Evolutionary conservation across 1,140 invertebrate genomes (phyloP).

Genomic region (Drosophila insularis): DNA sequence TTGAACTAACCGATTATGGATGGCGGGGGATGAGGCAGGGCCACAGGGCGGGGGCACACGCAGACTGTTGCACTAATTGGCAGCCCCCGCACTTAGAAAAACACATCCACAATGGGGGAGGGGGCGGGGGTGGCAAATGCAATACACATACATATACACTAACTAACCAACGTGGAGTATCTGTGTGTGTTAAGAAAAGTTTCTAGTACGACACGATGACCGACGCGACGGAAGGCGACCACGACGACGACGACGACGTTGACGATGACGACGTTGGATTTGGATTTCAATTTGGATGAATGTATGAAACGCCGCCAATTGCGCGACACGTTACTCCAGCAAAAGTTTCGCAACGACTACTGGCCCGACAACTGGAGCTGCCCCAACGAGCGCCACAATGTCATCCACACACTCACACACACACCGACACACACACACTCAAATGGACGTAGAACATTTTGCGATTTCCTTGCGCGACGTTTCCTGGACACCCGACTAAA

Average conservation of each 20-base stretch:
- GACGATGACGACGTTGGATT: constrained; percentile 42
- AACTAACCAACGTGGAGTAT: not conserved
- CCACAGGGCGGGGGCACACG: constrained; percentile 10
- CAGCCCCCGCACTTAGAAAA: constrained; percentile 27
- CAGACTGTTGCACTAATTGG: constrained; percentile 60
- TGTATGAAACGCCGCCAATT: constrained; percentile 54
- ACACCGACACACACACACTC: constrained; percentile 15
- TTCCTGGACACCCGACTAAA: constrained; percentile 49
- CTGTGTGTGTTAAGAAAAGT: not conserved
- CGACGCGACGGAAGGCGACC: constrained; percentile 31
- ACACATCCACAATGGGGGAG: not conserved
- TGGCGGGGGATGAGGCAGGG: not conserved
- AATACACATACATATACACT: constrained; percentile 25
- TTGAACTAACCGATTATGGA: not conserved
- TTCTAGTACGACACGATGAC: constrained; percentile 15
- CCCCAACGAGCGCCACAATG: constrained; percentile 68
- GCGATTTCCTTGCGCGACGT: constrained; percentile 70
- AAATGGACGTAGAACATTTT: constrained; percentile 67
- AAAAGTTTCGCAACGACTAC: constrained; percentile 78
- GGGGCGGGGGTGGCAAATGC: constrained; percentile 4
- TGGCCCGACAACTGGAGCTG: constrained; percentile 69
- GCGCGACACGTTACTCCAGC: constrained; percentile 73
- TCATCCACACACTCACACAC: constrained; percentile 56
- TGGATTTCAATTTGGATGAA: constrained; percentile 4
- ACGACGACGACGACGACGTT: constrained; percentile 22